Evolutionary conservation across 1,140 invertebrate genomes (phyloP).

Genomic region (Ceratina australensis): DNA sequence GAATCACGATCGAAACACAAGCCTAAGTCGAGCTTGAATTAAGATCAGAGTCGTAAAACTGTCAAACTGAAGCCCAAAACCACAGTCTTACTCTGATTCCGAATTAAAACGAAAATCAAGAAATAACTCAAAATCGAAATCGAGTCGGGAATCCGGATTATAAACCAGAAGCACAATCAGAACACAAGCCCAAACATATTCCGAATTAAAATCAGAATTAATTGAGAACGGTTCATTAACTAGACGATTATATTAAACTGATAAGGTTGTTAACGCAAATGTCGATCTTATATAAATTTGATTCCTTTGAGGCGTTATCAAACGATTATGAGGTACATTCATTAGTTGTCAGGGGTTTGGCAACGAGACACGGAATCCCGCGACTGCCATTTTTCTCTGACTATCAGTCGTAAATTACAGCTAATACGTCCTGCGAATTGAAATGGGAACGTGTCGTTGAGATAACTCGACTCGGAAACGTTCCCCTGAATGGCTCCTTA

Average conservation of each 20-base stretch:
- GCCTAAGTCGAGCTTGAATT: no score
- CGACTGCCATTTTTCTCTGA: neutral
- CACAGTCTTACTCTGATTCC: no score
- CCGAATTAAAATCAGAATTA: no score
- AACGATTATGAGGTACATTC: slow-evolving; percentile 12
- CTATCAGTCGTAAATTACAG: slow-evolving; percentile 11
- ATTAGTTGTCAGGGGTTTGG: slow-evolving; percentile 18
- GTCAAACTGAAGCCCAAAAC: no score
- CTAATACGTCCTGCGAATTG: slow-evolving; percentile 17
- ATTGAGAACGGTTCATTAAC: no score
- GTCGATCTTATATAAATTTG: neutral
- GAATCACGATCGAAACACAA: no score
- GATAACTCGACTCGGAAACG: slow-evolving; percentile 28
- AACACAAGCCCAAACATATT: no score
- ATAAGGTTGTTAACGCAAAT: neutral
- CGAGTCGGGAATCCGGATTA: no score
- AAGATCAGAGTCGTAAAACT: no score
- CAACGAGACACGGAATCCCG: slow-evolving; percentile 7
- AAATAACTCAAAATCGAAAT: no score
- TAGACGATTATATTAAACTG: neutral
- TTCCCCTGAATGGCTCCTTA: neutral
- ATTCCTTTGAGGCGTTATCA: neutral
- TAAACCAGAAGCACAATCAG: no score
- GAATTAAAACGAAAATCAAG: no score
- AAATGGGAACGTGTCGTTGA: slow-evolving; percentile 3